Evolutionary conservation across 2,888 invertebrate genomes (phyloP).

Genomic region (Drosophila melanosoma): DNA sequence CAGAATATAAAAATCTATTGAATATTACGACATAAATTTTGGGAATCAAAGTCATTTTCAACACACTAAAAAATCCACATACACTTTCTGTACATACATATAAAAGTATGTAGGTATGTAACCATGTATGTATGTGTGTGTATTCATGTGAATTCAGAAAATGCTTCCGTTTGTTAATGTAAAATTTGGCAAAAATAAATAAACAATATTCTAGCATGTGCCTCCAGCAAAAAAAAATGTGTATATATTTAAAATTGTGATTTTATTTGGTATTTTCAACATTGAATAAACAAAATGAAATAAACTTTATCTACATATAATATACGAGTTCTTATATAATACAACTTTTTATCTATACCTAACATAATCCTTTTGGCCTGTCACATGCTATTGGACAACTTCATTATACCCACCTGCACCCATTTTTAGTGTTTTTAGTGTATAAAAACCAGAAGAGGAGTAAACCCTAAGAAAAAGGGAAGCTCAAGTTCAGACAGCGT

Average conservation of each 20-base stretch:
- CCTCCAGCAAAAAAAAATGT: neutral
- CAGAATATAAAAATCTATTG: neutral
- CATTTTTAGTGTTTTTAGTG: neutral
- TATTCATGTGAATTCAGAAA: neutral
- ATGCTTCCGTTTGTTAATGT: neutral
- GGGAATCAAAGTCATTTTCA: neutral
- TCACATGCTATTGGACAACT: neutral
- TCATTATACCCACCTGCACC: neutral
- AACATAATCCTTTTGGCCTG: neutral
- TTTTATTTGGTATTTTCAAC: neutral
- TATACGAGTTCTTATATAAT: neutral
- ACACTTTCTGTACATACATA: neutral
- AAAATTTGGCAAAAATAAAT: neutral
- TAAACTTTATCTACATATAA: neutral
- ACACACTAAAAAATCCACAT: neutral
- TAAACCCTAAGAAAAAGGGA: conserved; percentile 34
- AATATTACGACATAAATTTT: neutral
- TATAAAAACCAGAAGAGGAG: neutral
- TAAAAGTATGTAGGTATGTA: neutral
- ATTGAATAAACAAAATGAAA: neutral
- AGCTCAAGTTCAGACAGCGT: conserved; percentile 59
- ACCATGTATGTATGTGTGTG: neutral
- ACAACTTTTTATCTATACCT: neutral
- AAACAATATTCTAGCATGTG: neutral
- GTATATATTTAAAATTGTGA: neutral